phyloP scores from a whole-genome alignment of 2,113 vertebrate genomes.

The Gymnorhina tibicen region DNA sequence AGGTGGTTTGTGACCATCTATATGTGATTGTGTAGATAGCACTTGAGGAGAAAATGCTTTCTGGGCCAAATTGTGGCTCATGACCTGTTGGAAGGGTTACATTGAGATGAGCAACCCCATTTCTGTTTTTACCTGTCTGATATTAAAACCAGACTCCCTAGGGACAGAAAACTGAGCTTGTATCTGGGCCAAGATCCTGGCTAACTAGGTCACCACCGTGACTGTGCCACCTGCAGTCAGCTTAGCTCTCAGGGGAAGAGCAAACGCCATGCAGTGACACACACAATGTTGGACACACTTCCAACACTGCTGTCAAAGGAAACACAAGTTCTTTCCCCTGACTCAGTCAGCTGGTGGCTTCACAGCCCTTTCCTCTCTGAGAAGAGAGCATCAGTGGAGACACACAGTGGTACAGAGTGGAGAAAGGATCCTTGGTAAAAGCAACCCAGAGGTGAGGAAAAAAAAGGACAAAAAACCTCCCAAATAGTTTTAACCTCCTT shows the following conservation, averaged over 20 bases:
- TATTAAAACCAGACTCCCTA: not conserved
- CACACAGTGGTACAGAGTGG: rapidly evolving
- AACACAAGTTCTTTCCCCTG: not conserved
- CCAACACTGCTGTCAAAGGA: rapidly evolving
- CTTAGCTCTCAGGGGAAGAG: not conserved
- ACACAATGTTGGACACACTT: rapidly evolving
- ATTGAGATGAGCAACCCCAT: not conserved
- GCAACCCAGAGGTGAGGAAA: rapidly evolving
- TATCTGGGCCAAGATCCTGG: not conserved
- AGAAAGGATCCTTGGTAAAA: not conserved
- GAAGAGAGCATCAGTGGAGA: not conserved
- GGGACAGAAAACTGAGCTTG: not conserved
- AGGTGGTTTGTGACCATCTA: not conserved
- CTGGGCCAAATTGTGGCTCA: not conserved
- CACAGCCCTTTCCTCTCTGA: not conserved
- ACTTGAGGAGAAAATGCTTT: not conserved
- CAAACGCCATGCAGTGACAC: not conserved
- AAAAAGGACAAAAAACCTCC: not conserved
- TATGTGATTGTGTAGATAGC: rapidly evolving
- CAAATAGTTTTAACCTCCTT: not conserved
- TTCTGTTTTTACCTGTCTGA: not conserved
- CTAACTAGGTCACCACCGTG: not conserved
- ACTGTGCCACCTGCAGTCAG: not conserved
- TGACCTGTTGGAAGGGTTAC: not conserved
- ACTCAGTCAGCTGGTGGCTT: not conserved